A percentile compares a stretch with the other conserved stretches of the same genome.
These are phyloP conservation scores for Sparidentex hasta DNA, from an alignment of 2,797 vertebrate species.

Conservation along the genomic window DNA sequence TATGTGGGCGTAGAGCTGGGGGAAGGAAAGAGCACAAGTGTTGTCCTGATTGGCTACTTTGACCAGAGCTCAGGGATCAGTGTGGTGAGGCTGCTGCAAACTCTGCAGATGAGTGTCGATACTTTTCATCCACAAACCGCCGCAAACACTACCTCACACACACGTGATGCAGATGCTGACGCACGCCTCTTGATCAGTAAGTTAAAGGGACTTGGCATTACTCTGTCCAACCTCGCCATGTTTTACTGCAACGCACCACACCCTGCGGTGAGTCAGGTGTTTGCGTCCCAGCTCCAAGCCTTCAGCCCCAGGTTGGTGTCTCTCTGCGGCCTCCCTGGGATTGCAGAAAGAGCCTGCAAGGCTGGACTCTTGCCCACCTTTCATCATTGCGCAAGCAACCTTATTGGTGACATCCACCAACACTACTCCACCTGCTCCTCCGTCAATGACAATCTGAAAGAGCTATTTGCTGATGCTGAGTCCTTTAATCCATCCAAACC, in stretches of 20 bases:
- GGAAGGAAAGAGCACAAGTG: conserved; percentile 26
- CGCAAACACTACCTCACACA: rapidly evolving
- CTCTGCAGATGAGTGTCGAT: conserved; percentile 55
- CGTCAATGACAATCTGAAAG: conserved; percentile 44
- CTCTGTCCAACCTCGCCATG: conserved; percentile 64
- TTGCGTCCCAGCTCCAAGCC: conserved; percentile 55
- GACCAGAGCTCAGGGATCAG: conserved; percentile 52
- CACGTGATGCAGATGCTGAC: neutral
- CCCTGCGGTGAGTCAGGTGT: neutral
- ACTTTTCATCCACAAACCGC: neutral
- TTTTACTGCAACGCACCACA: conserved; percentile 75
- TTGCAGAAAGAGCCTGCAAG: conserved; percentile 68
- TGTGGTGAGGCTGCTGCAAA: conserved; percentile 69
- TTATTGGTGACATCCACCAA: conserved; percentile 71
- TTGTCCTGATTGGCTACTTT: conserved; percentile 80
- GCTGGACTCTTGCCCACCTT: conserved; percentile 50
- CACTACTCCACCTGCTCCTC: conserved; percentile 49
- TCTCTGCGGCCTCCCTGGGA: conserved; percentile 69
- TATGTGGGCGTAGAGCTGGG: conserved; percentile 69
- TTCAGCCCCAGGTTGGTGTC: conserved; percentile 66
- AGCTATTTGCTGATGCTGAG: conserved; percentile 52
- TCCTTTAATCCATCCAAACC: neutral
- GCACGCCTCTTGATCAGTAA: conserved; percentile 49
- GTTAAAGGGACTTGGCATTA: conserved; percentile 57
- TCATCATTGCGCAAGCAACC: conserved; percentile 44